phyloP scores from a whole-genome alignment of 2,113 vertebrate genomes.

The Tragelaphus imberbis region DNA sequence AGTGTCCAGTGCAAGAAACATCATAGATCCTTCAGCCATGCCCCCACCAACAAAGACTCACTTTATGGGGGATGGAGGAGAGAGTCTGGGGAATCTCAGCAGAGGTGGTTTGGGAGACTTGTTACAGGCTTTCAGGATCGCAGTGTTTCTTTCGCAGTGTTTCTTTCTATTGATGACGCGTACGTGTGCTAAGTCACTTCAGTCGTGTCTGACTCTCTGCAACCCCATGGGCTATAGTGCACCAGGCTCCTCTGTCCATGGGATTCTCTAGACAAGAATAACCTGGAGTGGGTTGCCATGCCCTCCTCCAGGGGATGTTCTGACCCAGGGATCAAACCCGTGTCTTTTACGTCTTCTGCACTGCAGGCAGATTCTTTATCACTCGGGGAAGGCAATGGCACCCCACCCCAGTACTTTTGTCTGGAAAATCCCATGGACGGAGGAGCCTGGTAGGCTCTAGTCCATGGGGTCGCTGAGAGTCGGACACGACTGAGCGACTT shows the following conservation, averaged over 20 bases:
- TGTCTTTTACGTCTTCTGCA: not conserved
- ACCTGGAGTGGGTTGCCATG: not conserved
- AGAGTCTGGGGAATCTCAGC: not conserved
- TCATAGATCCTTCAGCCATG: not conserved
- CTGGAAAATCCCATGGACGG: no score
- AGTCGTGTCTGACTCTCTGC: not conserved
- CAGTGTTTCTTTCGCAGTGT: not conserved
- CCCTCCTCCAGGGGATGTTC: not conserved
- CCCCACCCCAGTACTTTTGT: no score
- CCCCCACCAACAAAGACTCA: not conserved
- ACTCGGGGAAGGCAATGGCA: no score
- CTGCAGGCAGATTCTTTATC: not conserved
- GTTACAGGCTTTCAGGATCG: not conserved
- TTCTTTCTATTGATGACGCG: fast-evolving
- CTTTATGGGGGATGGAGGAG: no score
- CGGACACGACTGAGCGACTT: no score
- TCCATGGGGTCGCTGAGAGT: no score
- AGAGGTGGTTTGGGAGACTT: not conserved
- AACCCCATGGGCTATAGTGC: not conserved
- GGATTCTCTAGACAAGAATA: not conserved
- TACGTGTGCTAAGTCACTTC: not conserved
- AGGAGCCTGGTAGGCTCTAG: no score
- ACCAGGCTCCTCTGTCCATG: not conserved
- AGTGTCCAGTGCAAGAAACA: not conserved
- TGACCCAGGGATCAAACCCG: not conserved